Conservation (phyloP, 2,113 vertebrate genomes). For the Pycnonotus jocosus region DNA sequence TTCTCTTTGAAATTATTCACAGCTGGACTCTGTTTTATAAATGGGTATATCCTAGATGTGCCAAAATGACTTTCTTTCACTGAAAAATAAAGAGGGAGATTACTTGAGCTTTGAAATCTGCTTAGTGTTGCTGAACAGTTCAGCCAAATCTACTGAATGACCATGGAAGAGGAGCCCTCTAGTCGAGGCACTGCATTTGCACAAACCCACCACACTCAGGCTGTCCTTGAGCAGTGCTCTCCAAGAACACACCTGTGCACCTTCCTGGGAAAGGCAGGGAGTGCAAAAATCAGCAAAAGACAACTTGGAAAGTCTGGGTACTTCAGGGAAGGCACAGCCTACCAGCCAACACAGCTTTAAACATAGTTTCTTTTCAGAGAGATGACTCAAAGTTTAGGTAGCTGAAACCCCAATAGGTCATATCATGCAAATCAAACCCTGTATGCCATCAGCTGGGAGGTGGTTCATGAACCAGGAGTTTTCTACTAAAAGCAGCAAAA, state of each 20-base stretch:
- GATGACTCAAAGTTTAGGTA: not conserved
- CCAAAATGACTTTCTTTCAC: not conserved
- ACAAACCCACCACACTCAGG: rapidly evolving
- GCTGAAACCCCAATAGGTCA: not conserved
- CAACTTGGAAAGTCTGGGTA: not conserved
- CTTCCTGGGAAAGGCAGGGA: not conserved
- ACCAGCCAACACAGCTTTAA: not conserved
- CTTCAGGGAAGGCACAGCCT: not conserved
- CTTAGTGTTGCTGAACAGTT: not conserved
- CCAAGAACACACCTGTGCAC: not conserved
- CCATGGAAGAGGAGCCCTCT: not conserved
- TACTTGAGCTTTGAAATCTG: not conserved
- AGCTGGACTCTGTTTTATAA: not conserved
- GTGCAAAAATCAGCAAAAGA: not conserved
- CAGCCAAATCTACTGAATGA: not conserved
- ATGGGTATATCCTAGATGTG: not conserved
- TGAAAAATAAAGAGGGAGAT: not conserved
- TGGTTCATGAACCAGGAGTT: not conserved
- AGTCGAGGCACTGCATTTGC: rapidly evolving
- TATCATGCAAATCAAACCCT: slow-evolving; percentile 16
- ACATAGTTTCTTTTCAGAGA: slow-evolving; percentile 5
- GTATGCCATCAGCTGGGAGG: not conserved
- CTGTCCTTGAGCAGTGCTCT: not conserved
- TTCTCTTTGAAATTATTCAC: not conserved
- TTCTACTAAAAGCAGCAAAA: not conserved